A percentile compares a stretch with the other conserved stretches of the same genome.
Evolutionary conservation across 2,888 invertebrate genomes (phyloP).

Genomic region (Leistus spinibarbis): DNA sequence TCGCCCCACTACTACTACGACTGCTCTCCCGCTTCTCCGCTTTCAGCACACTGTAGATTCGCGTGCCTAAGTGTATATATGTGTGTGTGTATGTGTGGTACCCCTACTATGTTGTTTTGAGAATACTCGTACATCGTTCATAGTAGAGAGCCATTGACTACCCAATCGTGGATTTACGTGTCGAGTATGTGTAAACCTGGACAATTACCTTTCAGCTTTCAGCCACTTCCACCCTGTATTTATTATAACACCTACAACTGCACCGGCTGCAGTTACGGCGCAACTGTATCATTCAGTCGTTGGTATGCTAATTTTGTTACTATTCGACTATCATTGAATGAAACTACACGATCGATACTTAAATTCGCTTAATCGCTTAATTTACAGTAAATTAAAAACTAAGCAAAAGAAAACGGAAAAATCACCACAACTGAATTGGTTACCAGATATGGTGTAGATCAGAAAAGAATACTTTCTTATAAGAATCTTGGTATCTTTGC

Average conservation of each 20-base stretch:
- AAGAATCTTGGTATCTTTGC: too few relatives aligned
- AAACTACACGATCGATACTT: not conserved
- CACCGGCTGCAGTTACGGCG: not conserved
- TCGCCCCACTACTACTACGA: slow-evolving; percentile 43
- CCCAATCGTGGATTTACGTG: slow-evolving; percentile 2
- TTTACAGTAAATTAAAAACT: too few relatives aligned
- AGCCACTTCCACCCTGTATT: not conserved
- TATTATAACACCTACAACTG: not conserved
- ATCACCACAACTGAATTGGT: too few relatives aligned
- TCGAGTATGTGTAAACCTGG: slow-evolving; percentile 4
- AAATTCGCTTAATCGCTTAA: too few relatives aligned
- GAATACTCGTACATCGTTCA: slow-evolving; percentile 17
- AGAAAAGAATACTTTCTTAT: too few relatives aligned
- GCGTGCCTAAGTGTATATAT: not conserved
- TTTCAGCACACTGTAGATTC: not conserved
- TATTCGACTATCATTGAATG: not conserved
- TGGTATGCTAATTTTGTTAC: not conserved
- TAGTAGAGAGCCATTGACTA: slow-evolving; percentile 30
- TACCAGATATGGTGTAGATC: too few relatives aligned
- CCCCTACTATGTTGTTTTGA: slow-evolving; percentile 4
- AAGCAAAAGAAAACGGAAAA: too few relatives aligned
- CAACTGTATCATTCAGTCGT: not conserved
- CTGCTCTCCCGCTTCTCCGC: not conserved
- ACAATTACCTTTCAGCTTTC: not conserved
- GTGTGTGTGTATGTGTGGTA: not conserved